Evolutionary conservation across 2,888 invertebrate species (phyloP).

Genomic region (Athalia rosae): DNA sequence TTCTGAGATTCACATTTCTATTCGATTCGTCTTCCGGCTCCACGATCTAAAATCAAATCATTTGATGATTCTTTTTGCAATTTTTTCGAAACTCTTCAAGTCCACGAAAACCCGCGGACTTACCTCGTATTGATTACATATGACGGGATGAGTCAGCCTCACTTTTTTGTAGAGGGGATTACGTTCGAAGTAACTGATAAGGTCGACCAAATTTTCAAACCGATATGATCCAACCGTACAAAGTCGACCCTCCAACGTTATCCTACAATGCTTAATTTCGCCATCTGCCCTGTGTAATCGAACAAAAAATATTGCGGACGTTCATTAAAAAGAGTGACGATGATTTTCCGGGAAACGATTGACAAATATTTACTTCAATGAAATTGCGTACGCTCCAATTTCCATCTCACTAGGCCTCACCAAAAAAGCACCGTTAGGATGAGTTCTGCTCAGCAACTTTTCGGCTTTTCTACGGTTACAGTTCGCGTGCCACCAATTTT

Average conservation of each 20-base stretch:
- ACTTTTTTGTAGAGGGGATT: constrained; percentile 94
- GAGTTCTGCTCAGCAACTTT: constrained; percentile 88
- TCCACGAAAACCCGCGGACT: not conserved
- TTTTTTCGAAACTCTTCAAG: not conserved
- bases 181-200: constrained; percentile 93
- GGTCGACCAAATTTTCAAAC: constrained; percentile 95
- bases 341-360: not conserved
- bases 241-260: constrained; percentile 92
- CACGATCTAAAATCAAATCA: too few species aligned
- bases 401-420: constrained; percentile 94
- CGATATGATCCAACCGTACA: constrained; percentile 93
- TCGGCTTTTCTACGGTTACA: constrained; percentile 90
- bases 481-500: constrained; percentile 93
- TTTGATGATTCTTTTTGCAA: too few species aligned
- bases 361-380: constrained; percentile 82
- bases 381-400: constrained; percentile 90
- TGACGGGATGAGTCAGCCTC: constrained; percentile 89
- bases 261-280: constrained; percentile 97
- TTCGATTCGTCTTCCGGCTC: constrained; percentile 92
- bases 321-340: not conserved
- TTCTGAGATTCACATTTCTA: constrained; percentile 93
- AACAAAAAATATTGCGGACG: too few species aligned
- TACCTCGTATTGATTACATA: constrained; percentile 73
- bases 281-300: constrained; percentile 85
- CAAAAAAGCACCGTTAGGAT: constrained; percentile 94